Evolutionary conservation across 1,140 invertebrate species (phyloP).

Genomic region (Eupeodes corollae): DNA sequence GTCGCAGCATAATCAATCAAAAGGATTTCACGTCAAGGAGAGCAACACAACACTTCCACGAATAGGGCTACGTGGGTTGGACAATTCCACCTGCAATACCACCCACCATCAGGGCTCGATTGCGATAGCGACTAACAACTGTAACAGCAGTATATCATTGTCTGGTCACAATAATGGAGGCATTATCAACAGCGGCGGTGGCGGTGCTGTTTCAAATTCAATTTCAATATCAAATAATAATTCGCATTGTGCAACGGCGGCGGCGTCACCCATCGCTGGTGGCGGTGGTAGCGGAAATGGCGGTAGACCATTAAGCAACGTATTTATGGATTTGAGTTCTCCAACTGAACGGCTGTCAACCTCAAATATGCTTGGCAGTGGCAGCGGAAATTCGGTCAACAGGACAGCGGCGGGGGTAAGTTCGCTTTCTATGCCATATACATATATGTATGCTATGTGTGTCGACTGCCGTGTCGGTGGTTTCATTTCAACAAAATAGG

Average conservation of each 20-base stretch:
- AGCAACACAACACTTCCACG: slow-evolving; percentile 1
- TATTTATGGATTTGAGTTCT: too few species aligned
- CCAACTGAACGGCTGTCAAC: not conserved
- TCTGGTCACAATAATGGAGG: not conserved
- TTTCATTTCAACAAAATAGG: too few species aligned
- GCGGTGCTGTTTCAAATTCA: not conserved
- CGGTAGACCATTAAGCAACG: too few species aligned
- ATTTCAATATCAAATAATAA: too few species aligned
- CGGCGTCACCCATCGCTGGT: not conserved
- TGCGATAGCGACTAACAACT: slow-evolving; percentile 1
- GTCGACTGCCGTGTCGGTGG: too few species aligned
- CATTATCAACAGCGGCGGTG: not conserved
- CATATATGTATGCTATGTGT: too few species aligned
- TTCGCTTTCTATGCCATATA: too few species aligned
- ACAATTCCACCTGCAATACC: not conserved
- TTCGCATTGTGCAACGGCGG: slow-evolving; percentile 1
- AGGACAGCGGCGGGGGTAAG: not conserved
- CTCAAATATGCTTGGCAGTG: not conserved
- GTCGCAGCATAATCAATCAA: not conserved
- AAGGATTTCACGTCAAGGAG: not conserved
- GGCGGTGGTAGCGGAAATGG: not conserved
- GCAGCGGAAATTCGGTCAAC: not conserved
- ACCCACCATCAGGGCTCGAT: slow-evolving; percentile 2
- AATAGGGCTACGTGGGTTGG: not conserved
- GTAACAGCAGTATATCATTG: slow-evolving; percentile 2